Percentiles rank a stretch among this genome's conserved stretches.
These are phyloP conservation scores for Peromyscus maniculatus DNA, from an alignment of 2,113 vertebrate species.

Conservation along the genomic window DNA sequence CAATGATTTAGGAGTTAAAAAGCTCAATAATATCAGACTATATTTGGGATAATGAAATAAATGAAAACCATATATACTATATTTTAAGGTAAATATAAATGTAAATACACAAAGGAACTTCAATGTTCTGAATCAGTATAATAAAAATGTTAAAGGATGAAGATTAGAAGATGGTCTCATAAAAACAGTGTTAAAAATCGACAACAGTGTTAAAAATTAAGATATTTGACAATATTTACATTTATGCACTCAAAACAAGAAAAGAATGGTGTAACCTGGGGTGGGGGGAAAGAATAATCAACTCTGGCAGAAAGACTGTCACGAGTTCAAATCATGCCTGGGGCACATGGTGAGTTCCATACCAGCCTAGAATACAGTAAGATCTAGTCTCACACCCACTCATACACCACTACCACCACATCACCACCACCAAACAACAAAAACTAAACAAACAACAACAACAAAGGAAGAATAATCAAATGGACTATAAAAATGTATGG, in stretches of 20 bases:
- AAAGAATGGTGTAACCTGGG: neutral
- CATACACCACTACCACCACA: neutral
- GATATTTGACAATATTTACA: conserved; percentile 3
- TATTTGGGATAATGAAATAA: neutral
- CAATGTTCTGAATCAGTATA: conserved; percentile 3
- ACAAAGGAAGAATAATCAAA: neutral
- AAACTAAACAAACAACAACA: neutral
- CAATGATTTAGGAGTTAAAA: neutral
- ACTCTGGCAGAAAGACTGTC: neutral
- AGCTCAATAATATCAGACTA: neutral
- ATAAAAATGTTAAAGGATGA: conserved; percentile 29
- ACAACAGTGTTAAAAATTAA: too few relatives aligned
- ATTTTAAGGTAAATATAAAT: neutral
- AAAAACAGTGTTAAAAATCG: conserved; percentile 46
- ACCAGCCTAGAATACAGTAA: neutral
- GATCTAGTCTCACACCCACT: neutral
- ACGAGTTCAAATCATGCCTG: neutral
- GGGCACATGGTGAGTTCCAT: neutral
- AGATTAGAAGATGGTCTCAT: neutral
- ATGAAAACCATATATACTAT: neutral
- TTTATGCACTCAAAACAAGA: conserved; percentile 43
- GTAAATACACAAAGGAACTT: conserved; percentile 3
- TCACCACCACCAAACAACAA: neutral
- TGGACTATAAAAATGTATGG: neutral
- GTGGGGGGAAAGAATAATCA: neutral